Conservation (phyloP, 1,140 invertebrate genomes). For the Glomeris maerens region DNA sequence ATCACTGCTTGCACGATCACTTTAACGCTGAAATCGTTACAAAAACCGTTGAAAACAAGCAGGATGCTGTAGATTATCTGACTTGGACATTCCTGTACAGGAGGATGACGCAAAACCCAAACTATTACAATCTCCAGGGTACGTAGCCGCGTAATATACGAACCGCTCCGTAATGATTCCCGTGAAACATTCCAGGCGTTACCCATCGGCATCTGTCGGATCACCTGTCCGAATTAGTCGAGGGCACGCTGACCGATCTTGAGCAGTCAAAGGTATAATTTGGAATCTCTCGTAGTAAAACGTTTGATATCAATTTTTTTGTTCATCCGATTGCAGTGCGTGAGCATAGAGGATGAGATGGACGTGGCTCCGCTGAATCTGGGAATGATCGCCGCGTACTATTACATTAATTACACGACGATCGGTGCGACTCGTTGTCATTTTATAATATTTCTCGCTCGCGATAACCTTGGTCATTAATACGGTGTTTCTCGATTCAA, state of each 20-base stretch:
- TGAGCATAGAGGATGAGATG: slow-evolving; percentile 95
- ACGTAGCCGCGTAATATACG: neutral
- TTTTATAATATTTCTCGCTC: neutral
- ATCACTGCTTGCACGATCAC: slow-evolving; percentile 95
- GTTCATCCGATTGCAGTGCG: slow-evolving; percentile 45
- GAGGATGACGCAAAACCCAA: slow-evolving; percentile 95
- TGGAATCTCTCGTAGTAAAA: neutral
- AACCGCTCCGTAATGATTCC: neutral
- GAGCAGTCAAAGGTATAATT: slow-evolving; percentile 71
- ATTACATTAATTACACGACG: slow-evolving; percentile 99
- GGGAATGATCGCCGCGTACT: slow-evolving; percentile 99
- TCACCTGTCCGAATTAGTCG: slow-evolving; percentile 94
- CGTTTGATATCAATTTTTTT: neutral
- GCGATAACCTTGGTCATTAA: neutral
- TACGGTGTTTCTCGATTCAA: neutral
- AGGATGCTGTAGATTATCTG: slow-evolving; percentile 97
- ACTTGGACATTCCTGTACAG: slow-evolving; percentile 99
- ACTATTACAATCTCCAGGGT: slow-evolving; percentile 93
- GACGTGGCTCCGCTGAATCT: slow-evolving; percentile 90
- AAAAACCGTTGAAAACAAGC: slow-evolving; percentile 99
- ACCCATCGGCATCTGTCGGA: slow-evolving; percentile 95
- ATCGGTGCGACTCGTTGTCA: slow-evolving; percentile 77
- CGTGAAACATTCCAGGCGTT: slow-evolving; percentile 57
- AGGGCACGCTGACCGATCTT: slow-evolving; percentile 85
- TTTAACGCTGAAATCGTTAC: slow-evolving; percentile 99